These are phyloP conservation scores for Pseudorhombus dupliciocellatus DNA, from an alignment of 2,113 vertebrate species.

Conservation along the genomic window DNA sequence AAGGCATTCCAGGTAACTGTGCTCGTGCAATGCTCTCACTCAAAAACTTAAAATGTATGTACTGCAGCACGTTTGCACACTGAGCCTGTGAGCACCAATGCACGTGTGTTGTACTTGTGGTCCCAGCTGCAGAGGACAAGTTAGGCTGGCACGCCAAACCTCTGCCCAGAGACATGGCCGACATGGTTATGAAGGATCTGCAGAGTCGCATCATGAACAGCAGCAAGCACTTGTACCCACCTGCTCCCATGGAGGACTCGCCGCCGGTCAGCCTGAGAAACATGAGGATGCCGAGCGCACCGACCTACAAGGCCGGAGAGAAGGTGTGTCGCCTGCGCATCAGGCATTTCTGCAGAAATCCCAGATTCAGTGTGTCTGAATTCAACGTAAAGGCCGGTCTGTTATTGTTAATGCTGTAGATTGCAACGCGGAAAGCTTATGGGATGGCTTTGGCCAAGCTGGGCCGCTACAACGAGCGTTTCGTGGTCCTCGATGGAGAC, in stretches of 20 bases:
- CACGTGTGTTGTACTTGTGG: not conserved
- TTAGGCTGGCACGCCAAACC: constrained; percentile 94
- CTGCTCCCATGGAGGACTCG: constrained; percentile 87
- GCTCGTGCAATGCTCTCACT: not conserved
- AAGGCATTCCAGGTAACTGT: constrained; percentile 89
- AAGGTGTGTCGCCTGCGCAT: constrained; percentile 82
- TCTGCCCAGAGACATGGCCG: constrained; percentile 92
- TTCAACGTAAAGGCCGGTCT: not conserved
- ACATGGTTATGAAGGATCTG: constrained; percentile 88
- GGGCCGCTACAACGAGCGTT: constrained; percentile 88
- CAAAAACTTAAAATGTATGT: not conserved
- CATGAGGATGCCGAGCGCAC: constrained; percentile 90
- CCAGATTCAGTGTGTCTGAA: not conserved
- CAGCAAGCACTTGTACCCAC: constrained; percentile 88
- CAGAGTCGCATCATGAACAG: constrained; percentile 87
- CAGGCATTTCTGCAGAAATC: not conserved
- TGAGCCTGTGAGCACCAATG: not conserved
- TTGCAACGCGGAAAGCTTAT: constrained; percentile 93
- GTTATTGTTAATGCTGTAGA: constrained; percentile 68
- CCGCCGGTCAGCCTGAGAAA: constrained; percentile 87
- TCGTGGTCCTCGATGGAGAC: constrained; percentile 92
- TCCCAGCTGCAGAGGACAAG: constrained; percentile 91
- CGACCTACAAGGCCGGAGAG: constrained; percentile 91
- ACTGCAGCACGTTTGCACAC: not conserved
- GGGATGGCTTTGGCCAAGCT: constrained; percentile 90